A percentile compares a stretch with the other conserved stretches of the same genome.
Conservation (phyloP, 2,888 invertebrate species). For the Ochropacha duplaris region DNA sequence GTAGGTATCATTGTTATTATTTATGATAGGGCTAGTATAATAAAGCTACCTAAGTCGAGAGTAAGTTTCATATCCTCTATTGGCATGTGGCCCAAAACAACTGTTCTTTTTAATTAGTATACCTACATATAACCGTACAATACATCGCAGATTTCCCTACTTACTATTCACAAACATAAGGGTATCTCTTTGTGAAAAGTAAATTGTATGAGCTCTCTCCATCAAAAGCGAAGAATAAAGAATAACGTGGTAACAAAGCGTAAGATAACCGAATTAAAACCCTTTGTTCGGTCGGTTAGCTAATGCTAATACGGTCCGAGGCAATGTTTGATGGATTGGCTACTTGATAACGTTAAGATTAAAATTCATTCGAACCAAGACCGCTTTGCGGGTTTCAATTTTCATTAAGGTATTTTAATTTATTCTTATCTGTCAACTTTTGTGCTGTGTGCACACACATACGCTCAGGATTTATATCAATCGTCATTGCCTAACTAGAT, state of each 20-base stretch:
- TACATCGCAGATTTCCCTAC: constrained; percentile 15
- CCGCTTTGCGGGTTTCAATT: constrained; percentile 10
- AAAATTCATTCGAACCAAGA: constrained; percentile 26
- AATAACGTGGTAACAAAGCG: constrained; percentile 65
- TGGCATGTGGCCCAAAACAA: background rate
- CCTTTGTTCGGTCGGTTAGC: constrained; percentile 61
- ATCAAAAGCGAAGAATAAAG: constrained; percentile 65
- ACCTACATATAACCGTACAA: constrained; percentile 10
- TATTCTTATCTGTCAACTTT: background rate
- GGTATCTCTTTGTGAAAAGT: constrained; percentile 59
- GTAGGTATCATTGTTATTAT: background rate
- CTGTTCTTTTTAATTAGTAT: background rate
- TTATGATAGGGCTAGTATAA: background rate
- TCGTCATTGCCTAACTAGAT: too few species aligned
- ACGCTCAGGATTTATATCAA: too few species aligned
- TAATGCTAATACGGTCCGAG: constrained; percentile 45
- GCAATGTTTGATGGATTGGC: constrained; percentile 68
- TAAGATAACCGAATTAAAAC: constrained; percentile 70
- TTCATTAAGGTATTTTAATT: constrained; percentile 13
- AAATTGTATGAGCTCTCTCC: constrained; percentile 54
- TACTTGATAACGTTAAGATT: constrained; percentile 48
- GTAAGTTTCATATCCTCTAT: too few species aligned
- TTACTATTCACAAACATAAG: constrained; percentile 50
- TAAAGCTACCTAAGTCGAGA: too few species aligned
- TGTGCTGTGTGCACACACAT: too few species aligned